Base-by-base conservation (phyloP, 2,888 invertebrate genomes). In the Polyommatus icarus region DNA sequence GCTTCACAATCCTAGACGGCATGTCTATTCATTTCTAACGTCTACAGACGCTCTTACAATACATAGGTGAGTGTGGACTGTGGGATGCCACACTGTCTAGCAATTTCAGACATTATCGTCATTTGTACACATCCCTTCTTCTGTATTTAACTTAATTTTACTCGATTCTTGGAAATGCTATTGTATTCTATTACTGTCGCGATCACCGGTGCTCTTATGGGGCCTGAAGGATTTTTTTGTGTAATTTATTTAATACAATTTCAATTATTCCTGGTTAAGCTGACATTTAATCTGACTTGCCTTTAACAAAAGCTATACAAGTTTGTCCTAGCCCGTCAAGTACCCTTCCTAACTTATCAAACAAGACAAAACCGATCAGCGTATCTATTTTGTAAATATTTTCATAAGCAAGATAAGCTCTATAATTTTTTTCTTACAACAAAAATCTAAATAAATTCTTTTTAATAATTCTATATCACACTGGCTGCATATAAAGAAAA, bases 51-150 rank as follows among this genome's bases (percentile, higher is more conserved):
- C 61, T 67, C 12, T 3, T 67, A 29, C 59, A 10, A 59, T 59
- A 59, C 61, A 67, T 29, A 67, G 10, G 24, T 12, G 61, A 29
- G 24, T 12, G 61, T 24, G 61, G 61, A 29, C 12, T 12, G 61
- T 24, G 61, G 15, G 61, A 67, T 67, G 61, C 61, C 61, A 12
- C 61, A 67, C 61, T 67, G 61, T 67, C 61, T 67, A 67, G 61
- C 61, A 12, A 29, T 67, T 24, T 24, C 61, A 67, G 61, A 72
- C 72, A 72, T 32, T 72, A 46, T 72, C 18, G 72, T 40, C n/a
- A 72, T 72, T 72, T 46, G 72, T 40, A 72, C 72, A 72, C 18
- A 46, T 40, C 20, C 72, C 32, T 36, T 40, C 46, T 72, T 36
- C 72, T 40, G 24, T 24, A 1, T 29, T 67, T 67, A 24, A 20